A percentile compares a stretch with the other conserved stretches of the same genome.
Evolutionary conservation across 2,888 invertebrate genomes (phyloP).

Genomic region (Danaus chrysippus): DNA sequence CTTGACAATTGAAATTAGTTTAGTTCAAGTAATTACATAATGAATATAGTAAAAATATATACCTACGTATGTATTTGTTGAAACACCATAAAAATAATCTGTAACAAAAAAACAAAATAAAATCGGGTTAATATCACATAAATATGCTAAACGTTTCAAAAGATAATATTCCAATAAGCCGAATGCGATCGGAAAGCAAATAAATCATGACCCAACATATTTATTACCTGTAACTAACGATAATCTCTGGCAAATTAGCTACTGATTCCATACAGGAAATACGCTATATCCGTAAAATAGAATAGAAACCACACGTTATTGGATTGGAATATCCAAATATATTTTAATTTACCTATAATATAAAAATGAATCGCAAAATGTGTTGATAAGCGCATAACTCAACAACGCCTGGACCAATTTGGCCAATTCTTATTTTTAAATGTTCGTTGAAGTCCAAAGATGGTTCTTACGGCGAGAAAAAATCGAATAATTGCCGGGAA

Average conservation of each 20-base stretch:
- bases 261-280: conserved; percentile 33
- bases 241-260: conserved; percentile 45
- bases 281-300: conserved; percentile 25
- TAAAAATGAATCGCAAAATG: no score
- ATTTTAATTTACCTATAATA: no score
- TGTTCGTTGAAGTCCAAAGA: no score
- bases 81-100: not conserved
- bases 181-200: conserved; percentile 35
- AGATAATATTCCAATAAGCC: conserved; percentile 32
- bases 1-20: no score
- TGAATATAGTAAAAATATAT: no score
- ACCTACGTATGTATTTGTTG: no score
- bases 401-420: no score
- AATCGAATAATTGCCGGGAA: no score
- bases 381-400: no score
- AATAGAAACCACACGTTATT: not conserved
- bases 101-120: conserved; percentile 6
- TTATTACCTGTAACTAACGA: conserved; percentile 38
- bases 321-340: not conserved
- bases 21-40: no score
- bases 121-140: conserved; percentile 10
- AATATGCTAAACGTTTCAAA: conserved; percentile 31
- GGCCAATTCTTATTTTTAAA: no score
- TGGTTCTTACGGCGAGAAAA: no score
- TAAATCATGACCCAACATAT: conserved; percentile 37